Evolutionary conservation across 2,113 vertebrate genomes (phyloP).

Genomic region (Myotis yumanensis): DNA sequence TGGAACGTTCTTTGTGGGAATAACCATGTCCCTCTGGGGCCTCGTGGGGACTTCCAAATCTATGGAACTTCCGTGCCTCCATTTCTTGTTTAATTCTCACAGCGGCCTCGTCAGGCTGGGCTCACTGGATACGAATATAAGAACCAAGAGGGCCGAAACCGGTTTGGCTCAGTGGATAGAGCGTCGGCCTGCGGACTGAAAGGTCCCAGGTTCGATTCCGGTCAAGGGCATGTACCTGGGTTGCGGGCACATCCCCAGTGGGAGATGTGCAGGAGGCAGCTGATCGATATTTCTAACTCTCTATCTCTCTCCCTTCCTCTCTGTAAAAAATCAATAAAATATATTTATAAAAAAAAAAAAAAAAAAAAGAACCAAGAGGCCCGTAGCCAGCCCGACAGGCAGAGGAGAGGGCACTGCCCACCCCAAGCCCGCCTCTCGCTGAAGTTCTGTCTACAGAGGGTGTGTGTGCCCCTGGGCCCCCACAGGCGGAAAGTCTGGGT

Average conservation of each 20-base stretch:
- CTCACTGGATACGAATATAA: background rate
- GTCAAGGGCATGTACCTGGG: too few species aligned
- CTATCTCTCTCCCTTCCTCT: too few species aligned
- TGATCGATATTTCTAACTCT: too few species aligned
- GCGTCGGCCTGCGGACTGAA: too few species aligned
- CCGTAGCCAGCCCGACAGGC: accelerated
- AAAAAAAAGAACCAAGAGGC: background rate
- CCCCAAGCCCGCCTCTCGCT: accelerated
- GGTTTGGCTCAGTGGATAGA: too few species aligned
- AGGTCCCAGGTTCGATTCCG: too few species aligned
- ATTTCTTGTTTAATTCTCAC: background rate
- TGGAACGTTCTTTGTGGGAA: background rate
- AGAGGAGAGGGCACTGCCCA: accelerated
- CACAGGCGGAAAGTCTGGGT: background rate
- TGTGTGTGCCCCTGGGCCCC: accelerated
- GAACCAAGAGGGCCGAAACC: background rate
- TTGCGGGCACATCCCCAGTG: too few species aligned
- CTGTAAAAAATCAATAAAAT: too few species aligned
- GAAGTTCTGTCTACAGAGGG: background rate
- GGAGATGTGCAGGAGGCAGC: too few species aligned
- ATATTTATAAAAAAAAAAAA: too few species aligned
- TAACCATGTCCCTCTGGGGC: background rate
- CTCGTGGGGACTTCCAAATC: accelerated
- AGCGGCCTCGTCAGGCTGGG: background rate
- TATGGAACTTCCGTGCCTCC: accelerated